Base-by-base conservation (phyloP, 2,888 invertebrate species). In the Macrosoma leucophasiata region DNA sequence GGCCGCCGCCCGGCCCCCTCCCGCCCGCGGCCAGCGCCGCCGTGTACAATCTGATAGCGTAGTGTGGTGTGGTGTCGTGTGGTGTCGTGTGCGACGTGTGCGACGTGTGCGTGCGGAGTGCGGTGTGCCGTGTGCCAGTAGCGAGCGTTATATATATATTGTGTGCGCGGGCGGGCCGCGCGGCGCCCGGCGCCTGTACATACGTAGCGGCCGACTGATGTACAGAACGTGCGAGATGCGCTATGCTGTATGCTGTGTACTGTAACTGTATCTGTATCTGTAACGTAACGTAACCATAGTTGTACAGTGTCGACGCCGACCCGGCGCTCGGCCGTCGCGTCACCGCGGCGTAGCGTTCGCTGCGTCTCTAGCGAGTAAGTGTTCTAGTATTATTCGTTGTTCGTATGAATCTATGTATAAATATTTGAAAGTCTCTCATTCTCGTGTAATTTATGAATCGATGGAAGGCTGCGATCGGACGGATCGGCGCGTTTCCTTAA, bases 341-440 rank as follows among this genome's bases (percentile, higher is more conserved):
- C 69, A 50, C 65, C 74, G 75, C 70, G 70, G 64, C 72, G 66
- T 62, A 62, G 61, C 62, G 69, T 64, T 63, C 59, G 58, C 63
- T 63, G 69, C 69, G 75, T 72, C 69, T 60, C 48, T 82, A 79
- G 78, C 47, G 62, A 55, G 45, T 81, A 81, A 82, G 82, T 76
- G 82, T 82, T 81, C 79, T 82, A 84, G 82, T 84, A 84, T 84
- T 84, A 84, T 75, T 79, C 76, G 74, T 82, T 81, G 82, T 81
- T 81, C 79, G 82, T 82, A 82, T 77, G 78, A 79, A 79, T 81
- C 78, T 81, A 82, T 82, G 82, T 82, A 82, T 79, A 79, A 82
- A 82, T 79, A 78, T 82, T 82, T 81, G 79, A 78, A 78, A 73
- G 79, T 81, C 75, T 79, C 78, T 81, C 81, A 79, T 76, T 77